A percentile compares a stretch with the other conserved stretches of the same genome.
Conservation (phyloP, 1,140 invertebrate species). For the Megalopta genalis region DNA sequence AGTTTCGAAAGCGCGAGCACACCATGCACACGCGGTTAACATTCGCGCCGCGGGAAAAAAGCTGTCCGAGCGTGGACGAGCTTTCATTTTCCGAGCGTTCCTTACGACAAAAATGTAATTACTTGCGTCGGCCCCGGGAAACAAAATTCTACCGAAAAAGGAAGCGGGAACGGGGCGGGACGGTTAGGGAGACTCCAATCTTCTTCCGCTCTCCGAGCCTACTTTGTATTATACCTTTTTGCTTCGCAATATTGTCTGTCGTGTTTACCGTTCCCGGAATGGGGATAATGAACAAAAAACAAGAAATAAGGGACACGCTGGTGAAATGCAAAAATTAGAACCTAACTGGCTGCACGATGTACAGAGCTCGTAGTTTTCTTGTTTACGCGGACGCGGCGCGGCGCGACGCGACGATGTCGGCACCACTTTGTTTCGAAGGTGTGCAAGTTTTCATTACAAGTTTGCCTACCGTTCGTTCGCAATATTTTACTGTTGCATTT, state of each 20-base stretch:
- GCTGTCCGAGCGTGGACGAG: not conserved
- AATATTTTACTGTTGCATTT: too few relatives aligned
- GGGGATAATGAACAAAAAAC: slow-evolving; percentile 36
- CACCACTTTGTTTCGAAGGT: not conserved
- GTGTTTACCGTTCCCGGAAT: slow-evolving; percentile 4
- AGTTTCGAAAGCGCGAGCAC: not conserved
- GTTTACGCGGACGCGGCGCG: not conserved
- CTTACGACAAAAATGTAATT: slow-evolving; percentile 52
- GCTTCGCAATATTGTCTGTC: slow-evolving; percentile 32
- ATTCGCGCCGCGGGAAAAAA: not conserved
- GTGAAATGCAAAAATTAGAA: slow-evolving; percentile 23
- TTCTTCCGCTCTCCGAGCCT: slow-evolving; percentile 19
- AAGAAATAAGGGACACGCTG: not conserved
- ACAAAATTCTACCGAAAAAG: slow-evolving; percentile 22
- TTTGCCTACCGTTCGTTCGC: not conserved
- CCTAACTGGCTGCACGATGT: not conserved
- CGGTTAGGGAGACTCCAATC: slow-evolving; percentile 2
- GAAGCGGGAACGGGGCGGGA: not conserved
- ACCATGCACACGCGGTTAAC: not conserved
- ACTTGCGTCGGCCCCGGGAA: slow-evolving; percentile 20
- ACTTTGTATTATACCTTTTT: slow-evolving; percentile 42
- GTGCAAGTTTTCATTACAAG: not conserved
- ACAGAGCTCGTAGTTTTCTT: too few relatives aligned
- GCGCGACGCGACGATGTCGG: too few relatives aligned
- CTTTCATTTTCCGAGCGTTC: slow-evolving; percentile 30